These are phyloP conservation scores for Platycnemis pennipes DNA, from an alignment of 2,888 invertebrate species.

Conservation along the genomic window DNA sequence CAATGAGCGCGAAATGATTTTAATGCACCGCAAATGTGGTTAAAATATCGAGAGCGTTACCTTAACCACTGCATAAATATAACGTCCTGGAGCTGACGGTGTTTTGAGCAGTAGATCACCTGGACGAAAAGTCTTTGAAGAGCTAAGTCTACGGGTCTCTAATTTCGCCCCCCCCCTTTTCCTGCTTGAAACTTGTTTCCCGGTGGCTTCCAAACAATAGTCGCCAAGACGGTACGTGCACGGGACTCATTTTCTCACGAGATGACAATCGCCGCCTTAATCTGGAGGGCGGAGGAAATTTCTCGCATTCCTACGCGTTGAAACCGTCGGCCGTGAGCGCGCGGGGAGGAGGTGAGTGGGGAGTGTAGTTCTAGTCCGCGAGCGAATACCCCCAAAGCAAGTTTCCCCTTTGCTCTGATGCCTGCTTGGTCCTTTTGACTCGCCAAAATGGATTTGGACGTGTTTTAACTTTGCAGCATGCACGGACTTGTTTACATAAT, in stretches of 20 bases:
- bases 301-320: neutral
- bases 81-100: neutral
- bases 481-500: no score
- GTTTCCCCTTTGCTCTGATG: neutral
- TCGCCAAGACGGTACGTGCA: neutral
- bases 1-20: neutral
- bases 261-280: conserved; percentile 8
- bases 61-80: neutral
- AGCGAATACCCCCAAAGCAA: neutral
- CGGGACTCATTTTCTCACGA: conserved; percentile 14
- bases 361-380: neutral
- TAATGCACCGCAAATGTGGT: neutral
- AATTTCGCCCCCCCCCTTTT: neutral
- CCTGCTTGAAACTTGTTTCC: neutral
- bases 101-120: neutral
- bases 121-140: neutral
- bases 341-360: neutral
- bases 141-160: neutral
- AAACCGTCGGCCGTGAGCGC: neutral
- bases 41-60: neutral
- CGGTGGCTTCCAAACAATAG: conserved; percentile 7
- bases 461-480: no score
- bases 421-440: neutral
- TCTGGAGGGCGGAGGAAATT: neutral
- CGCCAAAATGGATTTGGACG: no score